Percentiles rank a stretch among this genome's conserved stretches.
These are phyloP conservation scores for Aramus guarauna DNA, from an alignment of 2,113 vertebrate species.

Conservation along the genomic window DNA sequence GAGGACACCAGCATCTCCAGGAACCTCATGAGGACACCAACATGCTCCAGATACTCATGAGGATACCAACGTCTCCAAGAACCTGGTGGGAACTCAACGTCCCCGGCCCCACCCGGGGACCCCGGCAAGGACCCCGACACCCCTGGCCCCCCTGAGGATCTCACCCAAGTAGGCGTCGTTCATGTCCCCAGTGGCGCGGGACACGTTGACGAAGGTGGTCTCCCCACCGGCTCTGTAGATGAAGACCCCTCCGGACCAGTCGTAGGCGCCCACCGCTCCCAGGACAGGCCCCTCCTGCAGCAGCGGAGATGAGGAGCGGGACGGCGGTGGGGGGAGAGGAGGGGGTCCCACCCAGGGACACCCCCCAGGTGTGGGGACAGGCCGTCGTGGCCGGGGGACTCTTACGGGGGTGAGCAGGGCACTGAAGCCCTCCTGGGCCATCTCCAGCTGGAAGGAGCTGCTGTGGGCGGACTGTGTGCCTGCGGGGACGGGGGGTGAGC, in stretches of 20 bases:
- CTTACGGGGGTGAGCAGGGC: conserved; percentile 45
- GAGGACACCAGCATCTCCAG: background rate
- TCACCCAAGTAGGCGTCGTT: conserved; percentile 65
- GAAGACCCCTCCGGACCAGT: conserved; percentile 66
- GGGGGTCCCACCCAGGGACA: background rate
- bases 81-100: background rate
- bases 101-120: background rate
- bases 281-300: conserved; percentile 35
- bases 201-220: conserved; percentile 45
- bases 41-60: no score
- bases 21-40: background rate
- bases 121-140: no score
- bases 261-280: conserved; percentile 65
- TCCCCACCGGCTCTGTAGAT: background rate
- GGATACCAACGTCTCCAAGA: no score
- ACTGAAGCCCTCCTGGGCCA: conserved; percentile 75
- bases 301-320: background rate
- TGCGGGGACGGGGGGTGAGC: background rate
- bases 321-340: rapidly evolving
- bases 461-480: conserved; percentile 39
- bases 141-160: background rate
- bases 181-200: conserved; percentile 28
- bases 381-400: background rate
- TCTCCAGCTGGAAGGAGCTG: conserved; percentile 69
- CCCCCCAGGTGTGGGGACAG: background rate